Conservation (phyloP, 1,140 invertebrate genomes). For the Conus ventricosus region DNA sequence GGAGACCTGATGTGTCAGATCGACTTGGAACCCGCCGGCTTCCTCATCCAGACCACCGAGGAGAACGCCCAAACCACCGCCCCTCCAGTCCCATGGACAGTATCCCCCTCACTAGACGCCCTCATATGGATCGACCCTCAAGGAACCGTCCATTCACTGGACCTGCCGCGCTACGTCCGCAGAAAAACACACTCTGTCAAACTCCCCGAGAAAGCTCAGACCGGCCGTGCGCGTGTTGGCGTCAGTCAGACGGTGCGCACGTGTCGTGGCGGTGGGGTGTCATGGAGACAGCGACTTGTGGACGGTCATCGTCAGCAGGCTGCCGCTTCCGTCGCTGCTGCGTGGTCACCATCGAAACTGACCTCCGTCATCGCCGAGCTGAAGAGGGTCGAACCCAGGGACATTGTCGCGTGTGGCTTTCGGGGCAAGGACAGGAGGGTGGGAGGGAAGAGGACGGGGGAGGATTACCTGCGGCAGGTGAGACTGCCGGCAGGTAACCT, state of each 20-base stretch:
- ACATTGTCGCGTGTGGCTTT: neutral
- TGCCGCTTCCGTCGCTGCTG: neutral
- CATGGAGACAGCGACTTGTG: neutral
- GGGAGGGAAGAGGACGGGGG: neutral
- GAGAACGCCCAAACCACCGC: neutral
- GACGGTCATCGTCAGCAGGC: neutral
- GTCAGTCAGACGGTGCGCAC: neutral
- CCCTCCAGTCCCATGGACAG: neutral
- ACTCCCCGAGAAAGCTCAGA: neutral
- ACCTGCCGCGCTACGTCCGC: constrained; percentile 18
- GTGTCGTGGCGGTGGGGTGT: neutral
- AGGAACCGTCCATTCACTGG: constrained; percentile 7
- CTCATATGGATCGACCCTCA: constrained; percentile 15
- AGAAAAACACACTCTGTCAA: neutral
- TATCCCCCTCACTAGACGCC: neutral
- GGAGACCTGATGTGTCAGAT: constrained; percentile 27
- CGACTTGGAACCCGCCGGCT: constrained; percentile 25
- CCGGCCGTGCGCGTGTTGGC: neutral
- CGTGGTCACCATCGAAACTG: neutral
- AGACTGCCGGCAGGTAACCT: neutral
- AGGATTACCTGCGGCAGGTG: neutral
- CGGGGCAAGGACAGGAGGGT: neutral
- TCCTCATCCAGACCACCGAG: neutral
- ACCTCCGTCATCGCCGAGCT: neutral
- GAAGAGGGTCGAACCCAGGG: neutral